Base-by-base conservation (phyloP, 2,113 vertebrate genomes). In the Hiodon alosoides region DNA sequence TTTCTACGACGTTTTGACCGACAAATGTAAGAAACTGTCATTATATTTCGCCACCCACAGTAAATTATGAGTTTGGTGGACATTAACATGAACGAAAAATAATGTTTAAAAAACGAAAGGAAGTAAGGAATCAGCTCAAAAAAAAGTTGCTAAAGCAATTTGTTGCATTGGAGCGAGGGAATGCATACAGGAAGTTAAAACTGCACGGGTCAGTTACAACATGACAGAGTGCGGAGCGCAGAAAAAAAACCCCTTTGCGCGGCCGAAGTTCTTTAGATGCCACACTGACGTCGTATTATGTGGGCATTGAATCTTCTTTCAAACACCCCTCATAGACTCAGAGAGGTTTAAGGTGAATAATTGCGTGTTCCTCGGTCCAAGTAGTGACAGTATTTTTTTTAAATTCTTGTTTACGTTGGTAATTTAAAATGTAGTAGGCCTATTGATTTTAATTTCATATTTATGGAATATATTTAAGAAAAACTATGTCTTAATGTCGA, bases 151-250 rank as follows among this genome's bases (percentile, higher is more conserved):
- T 59, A 59, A 59, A 59, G 10, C n/a, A 59, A 59, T 13, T 10
- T 3, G 10, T n/a, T 9, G 14, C 48, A 72, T 13, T 5, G 14
- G 3, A 46, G 31, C 55, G 59, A 7, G 5, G 13, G 60, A 51
- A 31, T 61, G 51, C 17, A 65, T 9, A 31, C 14, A 52, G 72
- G 65, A 73, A 73, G 72, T 66, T 73, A 73, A 50, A 16, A 62
- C 50, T 55, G 3, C 5, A 31, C 51, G 61, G 52, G 50, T 73
- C 61, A 73, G 65, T 54, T 52, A 73, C 60, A 54, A 73, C 50
- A 51, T 31, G 11, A 14, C 16, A 10, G 16, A 16, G 17, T 52
- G n/a, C 48, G 3, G 61, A 16, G 17, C 9, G 2, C 46, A 10
- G 64, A 5, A 53, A n/a, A 9, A 16, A 9, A 31, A 69, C 16